Base-by-base conservation (phyloP, 2,888 invertebrate species). In the Hypsopygia costalis region DNA sequence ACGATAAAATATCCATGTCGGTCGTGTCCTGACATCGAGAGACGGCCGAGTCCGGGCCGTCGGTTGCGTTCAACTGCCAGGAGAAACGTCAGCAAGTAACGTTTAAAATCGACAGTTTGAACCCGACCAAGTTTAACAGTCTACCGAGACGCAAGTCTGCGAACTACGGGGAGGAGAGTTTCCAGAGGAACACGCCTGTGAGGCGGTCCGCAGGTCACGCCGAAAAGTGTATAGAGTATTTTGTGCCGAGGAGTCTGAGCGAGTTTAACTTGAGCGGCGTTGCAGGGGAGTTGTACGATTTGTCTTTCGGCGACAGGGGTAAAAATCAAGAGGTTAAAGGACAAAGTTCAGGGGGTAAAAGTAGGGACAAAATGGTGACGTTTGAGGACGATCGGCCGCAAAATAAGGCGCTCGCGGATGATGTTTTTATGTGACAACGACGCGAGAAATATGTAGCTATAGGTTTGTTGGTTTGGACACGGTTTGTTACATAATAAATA, bases 211-310 rank as follows among this genome's bases (percentile, higher is more conserved):
- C 90, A 11, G 82, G 91, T 40, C 89, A 90, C 38, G 89, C 91
- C 7, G 93, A 92, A 55, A 91, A 91, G 34, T 91, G 93, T 48
- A 88, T 94, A 43, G 95, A 95, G 69, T 95, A 95, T 74, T 95
- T 95, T 71, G 95, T 95, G 47, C 95, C 95, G 46, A 90, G 95
- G 43, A 95, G 95, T 75, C 91, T 95, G 43, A 95, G 95, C 77
- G 95, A 95, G 70, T 95, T 95, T 65, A 94, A 95, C 70, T 75
- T 95, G 42, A 92, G 94, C 28, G 92, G 6, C 88, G 91, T 36
- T 91, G 16, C 16, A 4, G 92, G 59, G 49, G 69, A 49, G 46
- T 46, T 74, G 41, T 65, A 58, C 45, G 69, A 71, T 11, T 54
- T 70, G 31, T 47, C 59, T 41, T 42, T 53, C 49, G 22, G 43